A percentile compares a stretch with the other conserved stretches of the same genome.
Conservation (phyloP, 2,113 vertebrate genomes). For the Silurus glanis region DNA sequence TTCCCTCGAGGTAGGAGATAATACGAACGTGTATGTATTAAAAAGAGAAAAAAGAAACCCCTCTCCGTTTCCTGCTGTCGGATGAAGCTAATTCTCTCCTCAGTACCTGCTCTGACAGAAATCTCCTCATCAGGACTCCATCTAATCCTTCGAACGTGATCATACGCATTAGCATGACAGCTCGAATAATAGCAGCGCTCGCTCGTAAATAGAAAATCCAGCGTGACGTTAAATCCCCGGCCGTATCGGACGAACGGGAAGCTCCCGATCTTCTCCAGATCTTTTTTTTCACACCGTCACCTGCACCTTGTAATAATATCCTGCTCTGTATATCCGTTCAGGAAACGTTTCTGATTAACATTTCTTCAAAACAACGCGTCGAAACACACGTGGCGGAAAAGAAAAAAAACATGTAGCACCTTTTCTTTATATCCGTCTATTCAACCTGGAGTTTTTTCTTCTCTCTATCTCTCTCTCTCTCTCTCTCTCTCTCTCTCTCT, state of each 20-base stretch:
- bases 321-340: too few species aligned
- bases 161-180: background rate
- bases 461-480: background rate
- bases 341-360: too few species aligned
- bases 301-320: too few species aligned
- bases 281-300: too few species aligned
- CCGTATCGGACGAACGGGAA: background rate
- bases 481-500: background rate
- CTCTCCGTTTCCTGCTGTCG: background rate
- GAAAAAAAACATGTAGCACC: background rate
- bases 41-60: background rate
- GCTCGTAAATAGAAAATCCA: background rate
- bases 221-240: background rate
- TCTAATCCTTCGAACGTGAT: background rate
- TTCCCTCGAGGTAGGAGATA: conserved; percentile 5
- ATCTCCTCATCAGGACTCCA: background rate
- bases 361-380: too few species aligned
- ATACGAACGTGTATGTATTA: background rate
- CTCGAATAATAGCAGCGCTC: background rate
- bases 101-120: conserved; percentile 1
- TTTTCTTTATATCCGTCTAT: background rate
- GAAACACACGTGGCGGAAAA: too few species aligned
- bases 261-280: too few species aligned
- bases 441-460: background rate
- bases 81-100: conserved; percentile 4